Conservation (phyloP, 2,797 vertebrate genomes). For the Bovichtus diacanthus region DNA sequence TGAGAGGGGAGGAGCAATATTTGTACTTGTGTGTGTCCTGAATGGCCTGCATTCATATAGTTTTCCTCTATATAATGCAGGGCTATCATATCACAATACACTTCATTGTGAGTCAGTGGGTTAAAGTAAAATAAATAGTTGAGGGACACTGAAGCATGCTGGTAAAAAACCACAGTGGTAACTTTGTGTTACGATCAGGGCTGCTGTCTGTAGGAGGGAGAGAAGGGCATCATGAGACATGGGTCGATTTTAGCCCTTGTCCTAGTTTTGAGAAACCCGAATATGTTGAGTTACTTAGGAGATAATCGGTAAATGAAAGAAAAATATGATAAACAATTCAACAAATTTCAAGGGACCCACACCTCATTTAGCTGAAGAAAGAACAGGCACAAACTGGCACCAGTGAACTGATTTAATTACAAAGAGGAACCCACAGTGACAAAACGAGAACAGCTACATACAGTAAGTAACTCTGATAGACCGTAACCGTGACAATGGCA, state of each 20-base stretch:
- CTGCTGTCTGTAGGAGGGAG: not conserved
- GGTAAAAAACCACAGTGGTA: slow-evolving; percentile 8
- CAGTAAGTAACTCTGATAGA: slow-evolving; percentile 74
- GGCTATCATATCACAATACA: slow-evolving; percentile 64
- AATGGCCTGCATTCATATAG: slow-evolving; percentile 56
- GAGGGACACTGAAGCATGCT: slow-evolving; percentile 17
- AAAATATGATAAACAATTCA: not conserved
- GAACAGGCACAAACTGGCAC: slow-evolving; percentile 68
- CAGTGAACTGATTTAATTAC: slow-evolving; percentile 91
- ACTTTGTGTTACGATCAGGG: slow-evolving; percentile 29
- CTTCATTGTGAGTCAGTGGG: slow-evolving; percentile 65
- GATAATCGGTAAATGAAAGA: not conserved
- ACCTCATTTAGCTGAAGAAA: not conserved
- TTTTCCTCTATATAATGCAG: slow-evolving; percentile 31
- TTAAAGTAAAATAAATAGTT: slow-evolving; percentile 44
- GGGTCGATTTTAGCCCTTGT: not conserved
- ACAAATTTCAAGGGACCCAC: not conserved
- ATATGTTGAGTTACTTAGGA: not conserved
- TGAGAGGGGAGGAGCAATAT: slow-evolving; percentile 2
- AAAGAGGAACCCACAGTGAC: slow-evolving; percentile 89
- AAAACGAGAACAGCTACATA: slow-evolving; percentile 82
- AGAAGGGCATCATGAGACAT: not conserved
- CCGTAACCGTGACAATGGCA: slow-evolving; percentile 67
- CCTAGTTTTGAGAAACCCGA: not conserved
- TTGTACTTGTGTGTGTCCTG: slow-evolving; percentile 38